Base-by-base conservation (phyloP, 2,888 invertebrate genomes). In the Drosophila atripex region DNA sequence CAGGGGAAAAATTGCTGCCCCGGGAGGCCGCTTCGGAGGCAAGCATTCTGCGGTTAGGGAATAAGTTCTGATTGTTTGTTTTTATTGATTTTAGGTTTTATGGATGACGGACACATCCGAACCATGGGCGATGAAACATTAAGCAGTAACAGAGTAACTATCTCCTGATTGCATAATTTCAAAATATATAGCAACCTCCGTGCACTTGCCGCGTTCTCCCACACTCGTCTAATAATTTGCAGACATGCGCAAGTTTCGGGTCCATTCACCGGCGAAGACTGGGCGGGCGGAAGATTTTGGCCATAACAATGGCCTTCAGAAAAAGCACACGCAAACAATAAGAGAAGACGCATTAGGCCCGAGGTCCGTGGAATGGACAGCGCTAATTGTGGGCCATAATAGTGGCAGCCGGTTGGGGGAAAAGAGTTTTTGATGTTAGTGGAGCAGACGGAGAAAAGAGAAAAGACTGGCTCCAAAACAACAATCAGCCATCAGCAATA, bases 381-480 rank as follows among this genome's bases (percentile, higher is more conserved):
- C 68, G 75, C 85, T 84, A 80, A 80, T 80, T 80, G 80, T 77
- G 78, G 75, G 63, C 59, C 82, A 78, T 70, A 78, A 78, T 65
- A 78, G 61, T 46, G 16, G 6, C 23, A n/a, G 32, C 11, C 7
- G n/a, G 49, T 28, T 28, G 43, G 43, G 30, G 64, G n/a, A 51
- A 16, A 43, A 35, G 51, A 50, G 49, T 50, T 70, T 70, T 70
- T 55, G 60, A 61, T 70, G 70, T 70, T 70, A 70, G 70, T 70
- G 39, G 70, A 70, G 70, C 70, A 70, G 51, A 50, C 16, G 59
- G 54, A 35, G 38, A 70, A 54, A 70, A 51, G 28, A 53, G 54
- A 46, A 51, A 61, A 54, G 43, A 51, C 59, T 16, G 14, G 28
- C 25, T 32, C n/a, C 14, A 11, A 9, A 38, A 35, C 46, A 41